Evolutionary conservation across 2,888 invertebrate genomes (phyloP), one percentile per base, ranked within the genome.

Genomic region (Diloba caeruleocephala): DNA sequence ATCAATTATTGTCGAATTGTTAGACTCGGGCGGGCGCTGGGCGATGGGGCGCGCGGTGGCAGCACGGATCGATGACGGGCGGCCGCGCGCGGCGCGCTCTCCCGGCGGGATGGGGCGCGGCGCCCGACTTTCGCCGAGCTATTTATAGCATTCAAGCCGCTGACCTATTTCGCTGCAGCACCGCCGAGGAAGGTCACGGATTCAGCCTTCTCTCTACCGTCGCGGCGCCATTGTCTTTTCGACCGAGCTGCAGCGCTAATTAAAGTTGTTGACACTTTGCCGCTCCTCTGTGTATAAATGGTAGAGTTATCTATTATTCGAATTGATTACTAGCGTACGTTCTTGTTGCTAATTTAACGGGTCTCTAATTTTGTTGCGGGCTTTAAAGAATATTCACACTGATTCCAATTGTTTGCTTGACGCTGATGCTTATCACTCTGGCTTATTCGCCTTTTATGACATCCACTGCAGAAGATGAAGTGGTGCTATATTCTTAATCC

Each of bases 121-220:
- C 89, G 90, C 88, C 90, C 90, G 90, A 91, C 92, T 92, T 92
- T 91, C 89, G 82, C 90, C 90, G 85, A 89, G 92, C 93, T 93
- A 93, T 93, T 92, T 92, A 92, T 92, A 93, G 91, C 89, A 88
- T 88, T 89, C 87, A 90, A 91, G 92, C 92, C 91, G 92, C 92
- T 92, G 93, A 93, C 93, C 92, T 90, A 93, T 91, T 92, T 93
- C 85, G 87, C 88, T 91, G 92, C 91, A 91, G 89, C 87, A 85
- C 88, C 87, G 71, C 82, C 85, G 84, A 85, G 90, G 92, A 93
- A 92, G 93, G 92, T 93, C 93, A 93, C 90, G 92, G 92, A 89
- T 92, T 85, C 89, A 87, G 89, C 87, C 88, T 79, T 85, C 88
- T 86, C 86, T 88, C 81, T 89, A 89, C 81, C 88, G 84, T 80